Evolutionary conservation across 2,888 invertebrate species (phyloP).

Genomic region (Laspeyria flexula): DNA sequence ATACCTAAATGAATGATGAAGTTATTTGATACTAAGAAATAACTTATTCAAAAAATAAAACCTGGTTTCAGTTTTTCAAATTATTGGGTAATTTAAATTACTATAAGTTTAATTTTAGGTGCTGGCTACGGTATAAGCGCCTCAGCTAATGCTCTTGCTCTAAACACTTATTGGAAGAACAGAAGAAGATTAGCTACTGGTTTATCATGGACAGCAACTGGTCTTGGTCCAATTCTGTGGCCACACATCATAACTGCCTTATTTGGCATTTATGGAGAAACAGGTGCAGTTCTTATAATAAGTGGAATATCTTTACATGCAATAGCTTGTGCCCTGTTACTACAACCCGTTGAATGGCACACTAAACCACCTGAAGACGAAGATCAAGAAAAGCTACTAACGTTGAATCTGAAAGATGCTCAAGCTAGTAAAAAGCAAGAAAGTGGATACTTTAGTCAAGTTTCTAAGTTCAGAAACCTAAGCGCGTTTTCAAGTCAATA

Average conservation of each 20-base stretch:
- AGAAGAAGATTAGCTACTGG: conserved; percentile 90
- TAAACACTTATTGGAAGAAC: conserved; percentile 91
- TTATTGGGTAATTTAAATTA: too few relatives aligned
- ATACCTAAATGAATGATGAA: too few relatives aligned
- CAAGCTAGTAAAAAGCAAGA: conserved; percentile 58
- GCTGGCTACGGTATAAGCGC: conserved; percentile 88
- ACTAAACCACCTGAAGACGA: conserved; percentile 65
- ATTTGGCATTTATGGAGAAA: conserved; percentile 87
- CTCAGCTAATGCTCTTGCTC: conserved; percentile 89
- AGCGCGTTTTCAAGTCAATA: conserved; percentile 88
- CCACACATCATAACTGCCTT: conserved; percentile 89
- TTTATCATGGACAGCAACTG: conserved; percentile 90
- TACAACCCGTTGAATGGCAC: conserved; percentile 92
- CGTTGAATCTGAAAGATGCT: conserved; percentile 38
- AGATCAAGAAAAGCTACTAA: conserved; percentile 62
- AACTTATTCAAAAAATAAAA: too few relatives aligned
- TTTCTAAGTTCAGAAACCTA: conserved; percentile 74
- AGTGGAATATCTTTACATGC: conserved; percentile 89
- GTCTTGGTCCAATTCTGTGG: conserved; percentile 90
- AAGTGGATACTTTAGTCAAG: conserved; percentile 74
- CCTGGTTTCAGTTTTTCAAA: too few relatives aligned
- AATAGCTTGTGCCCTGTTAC: conserved; percentile 87
- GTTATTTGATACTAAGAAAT: too few relatives aligned
- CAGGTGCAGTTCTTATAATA: conserved; percentile 88
- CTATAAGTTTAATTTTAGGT: conserved; percentile 73